Evolutionary conservation across 2,113 vertebrate genomes (phyloP), one percentile per base, ranked within the genome.

Genomic region (Eleginops maclovinus): DNA sequence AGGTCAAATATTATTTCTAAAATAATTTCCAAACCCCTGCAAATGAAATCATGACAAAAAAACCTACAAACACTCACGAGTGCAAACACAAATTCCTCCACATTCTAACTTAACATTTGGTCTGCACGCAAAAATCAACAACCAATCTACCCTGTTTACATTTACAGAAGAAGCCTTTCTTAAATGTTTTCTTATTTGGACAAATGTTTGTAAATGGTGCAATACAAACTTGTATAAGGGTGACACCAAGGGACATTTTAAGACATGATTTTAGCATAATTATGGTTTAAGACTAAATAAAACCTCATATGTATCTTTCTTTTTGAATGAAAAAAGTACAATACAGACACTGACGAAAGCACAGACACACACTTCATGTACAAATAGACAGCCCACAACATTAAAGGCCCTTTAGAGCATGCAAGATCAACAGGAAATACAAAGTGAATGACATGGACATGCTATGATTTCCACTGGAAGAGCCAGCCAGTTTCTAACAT

Each of bases 401-500:
- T 58, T 40, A 41, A 72, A 61, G 50, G 2, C 14, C 19, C 9
- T 40, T 69, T 28, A 40, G 17, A 70, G 12, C 16, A 51, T 40
- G 26, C 50, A 59, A 64, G 11, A 59, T 14, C 1, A 47, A 21
- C 0, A 24, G 43, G 31, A 47, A 51, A 19, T 74, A 56, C 13
- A 73, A 65, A 43, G n/a, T 31, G 16, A 70, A 69, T 58, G 28
- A 54, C n/a, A 75, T 56, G 36, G 50, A 72, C 43, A 53, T 78
- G 59, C 31, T 81, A 51, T 0, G 40, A 71, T 81, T 85, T 75
- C 54, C 69, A 87, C 90, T 93, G 85, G 90, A 90, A 87, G 82
- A 89, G 71, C 89, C 90, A 85, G 86, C 87, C 92, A 92, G 87
- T 83, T 87, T 89, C 77, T 85, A 66, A 84, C 50, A 72, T 67